These are phyloP conservation scores for Serrognathus titanus DNA, from an alignment of 2,888 invertebrate species.

Conservation along the genomic window DNA sequence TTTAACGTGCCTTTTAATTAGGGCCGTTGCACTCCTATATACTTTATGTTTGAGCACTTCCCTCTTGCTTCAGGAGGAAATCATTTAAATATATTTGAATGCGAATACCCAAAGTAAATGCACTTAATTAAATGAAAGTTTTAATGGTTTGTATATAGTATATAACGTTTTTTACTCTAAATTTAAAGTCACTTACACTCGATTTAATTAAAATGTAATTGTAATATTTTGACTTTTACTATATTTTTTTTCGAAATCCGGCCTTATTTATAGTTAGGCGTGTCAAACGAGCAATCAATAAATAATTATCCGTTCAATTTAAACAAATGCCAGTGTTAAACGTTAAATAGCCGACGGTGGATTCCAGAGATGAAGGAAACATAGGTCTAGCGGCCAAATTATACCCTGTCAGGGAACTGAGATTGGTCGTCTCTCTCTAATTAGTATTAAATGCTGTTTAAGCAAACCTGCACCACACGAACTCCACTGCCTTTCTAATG, in stretches of 20 bases:
- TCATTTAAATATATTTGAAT: neutral
- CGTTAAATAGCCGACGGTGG: slow-evolving; percentile 32
- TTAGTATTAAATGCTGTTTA: slow-evolving; percentile 33
- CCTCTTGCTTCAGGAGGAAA: neutral
- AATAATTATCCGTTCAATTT: slow-evolving; percentile 32
- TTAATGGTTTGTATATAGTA: too few relatives aligned
- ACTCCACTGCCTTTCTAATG: slow-evolving; percentile 28
- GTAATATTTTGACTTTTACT: too few relatives aligned
- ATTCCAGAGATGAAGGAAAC: slow-evolving; percentile 29
- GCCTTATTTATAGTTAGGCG: slow-evolving; percentile 27
- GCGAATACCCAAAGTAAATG: neutral
- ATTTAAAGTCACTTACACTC: too few relatives aligned
- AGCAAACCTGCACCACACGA: slow-evolving; percentile 24
- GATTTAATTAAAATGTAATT: too few relatives aligned
- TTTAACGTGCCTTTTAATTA: neutral
- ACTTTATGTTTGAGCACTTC: neutral
- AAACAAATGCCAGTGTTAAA: slow-evolving; percentile 32
- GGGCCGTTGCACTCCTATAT: slow-evolving; percentile 3
- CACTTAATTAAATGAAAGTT: neutral
- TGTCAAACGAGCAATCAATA: slow-evolving; percentile 30
- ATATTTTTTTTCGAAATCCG: neutral
- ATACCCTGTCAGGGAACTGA: slow-evolving; percentile 33
- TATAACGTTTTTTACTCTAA: too few relatives aligned
- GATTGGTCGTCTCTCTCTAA: slow-evolving; percentile 26
- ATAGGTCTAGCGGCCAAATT: slow-evolving; percentile 31